Evolutionary conservation across 2,888 invertebrate genomes (phyloP).

Genomic region (Epinotia brunnichana): DNA sequence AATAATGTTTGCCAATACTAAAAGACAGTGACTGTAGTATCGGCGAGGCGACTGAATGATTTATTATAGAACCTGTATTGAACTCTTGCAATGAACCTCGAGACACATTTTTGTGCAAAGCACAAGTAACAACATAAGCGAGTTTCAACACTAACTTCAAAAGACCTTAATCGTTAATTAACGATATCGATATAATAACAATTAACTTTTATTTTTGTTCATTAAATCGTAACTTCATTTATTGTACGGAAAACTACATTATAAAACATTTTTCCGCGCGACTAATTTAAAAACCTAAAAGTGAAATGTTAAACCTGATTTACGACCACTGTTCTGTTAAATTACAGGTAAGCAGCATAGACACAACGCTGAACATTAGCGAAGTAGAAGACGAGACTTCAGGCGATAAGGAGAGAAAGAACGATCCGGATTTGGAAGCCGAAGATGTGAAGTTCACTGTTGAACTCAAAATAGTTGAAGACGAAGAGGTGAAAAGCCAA

Average conservation of each 20-base stretch:
- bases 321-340: slow-evolving; percentile 25
- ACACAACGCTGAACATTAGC: slow-evolving; percentile 62
- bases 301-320: background rate
- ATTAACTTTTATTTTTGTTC: background rate
- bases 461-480: slow-evolving; percentile 80
- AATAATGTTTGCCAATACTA: no score
- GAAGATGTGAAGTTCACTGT: slow-evolving; percentile 71
- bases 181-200: background rate
- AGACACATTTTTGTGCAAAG: no score
- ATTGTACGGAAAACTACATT: background rate
- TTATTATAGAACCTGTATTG: no score
- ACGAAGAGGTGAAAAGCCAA: slow-evolving; percentile 63
- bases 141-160: background rate
- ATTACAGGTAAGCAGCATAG: slow-evolving; percentile 66
- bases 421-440: slow-evolving; percentile 63
- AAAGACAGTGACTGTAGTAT: no score
- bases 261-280: background rate
- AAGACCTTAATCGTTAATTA: background rate
- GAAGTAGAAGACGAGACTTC: slow-evolving; percentile 55
- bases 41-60: no score
- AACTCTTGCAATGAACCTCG: no score
- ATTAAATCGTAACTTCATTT: background rate
- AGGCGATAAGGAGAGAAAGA: slow-evolving; percentile 45
- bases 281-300: background rate
- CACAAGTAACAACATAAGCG: no score